phyloP scores from a whole-genome alignment of 2,797 vertebrate genomes.

The Echiichthys vipera region DNA sequence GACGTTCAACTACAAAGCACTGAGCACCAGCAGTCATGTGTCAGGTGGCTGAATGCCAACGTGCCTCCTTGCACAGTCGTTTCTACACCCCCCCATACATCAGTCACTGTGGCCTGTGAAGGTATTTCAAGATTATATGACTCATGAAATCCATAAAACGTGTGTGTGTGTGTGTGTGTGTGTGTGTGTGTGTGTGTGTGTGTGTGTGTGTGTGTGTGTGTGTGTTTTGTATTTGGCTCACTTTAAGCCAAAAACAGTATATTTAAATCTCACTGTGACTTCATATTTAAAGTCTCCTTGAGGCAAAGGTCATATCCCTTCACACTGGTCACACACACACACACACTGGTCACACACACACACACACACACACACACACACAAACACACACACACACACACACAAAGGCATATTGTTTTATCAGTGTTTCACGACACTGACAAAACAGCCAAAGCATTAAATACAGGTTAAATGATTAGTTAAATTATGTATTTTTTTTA shows the following conservation, averaged over 20 bases:
- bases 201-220: too few species aligned
- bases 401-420: too few species aligned
- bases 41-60: slow-evolving; percentile 36
- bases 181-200: too few species aligned
- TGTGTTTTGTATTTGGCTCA: slow-evolving; percentile 5
- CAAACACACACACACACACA: not conserved
- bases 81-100: slow-evolving; percentile 29
- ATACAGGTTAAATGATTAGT: not conserved
- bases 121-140: slow-evolving; percentile 47
- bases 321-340: not conserved
- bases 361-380: too few species aligned
- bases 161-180: too few species aligned
- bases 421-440: too few species aligned
- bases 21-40: slow-evolving; percentile 1
- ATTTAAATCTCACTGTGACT: slow-evolving; percentile 15
- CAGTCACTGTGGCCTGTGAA: slow-evolving; percentile 27
- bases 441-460: not conserved
- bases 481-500: slow-evolving; percentile 2
- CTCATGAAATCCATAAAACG: slow-evolving; percentile 11
- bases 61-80: not conserved
- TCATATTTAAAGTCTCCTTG: slow-evolving; percentile 32
- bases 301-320: slow-evolving; percentile 17
- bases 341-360: not conserved
- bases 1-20: not conserved
- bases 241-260: not conserved